These are phyloP conservation scores for Myotis planiceps DNA, from an alignment of 2,797 vertebrate species.

Conservation along the genomic window DNA sequence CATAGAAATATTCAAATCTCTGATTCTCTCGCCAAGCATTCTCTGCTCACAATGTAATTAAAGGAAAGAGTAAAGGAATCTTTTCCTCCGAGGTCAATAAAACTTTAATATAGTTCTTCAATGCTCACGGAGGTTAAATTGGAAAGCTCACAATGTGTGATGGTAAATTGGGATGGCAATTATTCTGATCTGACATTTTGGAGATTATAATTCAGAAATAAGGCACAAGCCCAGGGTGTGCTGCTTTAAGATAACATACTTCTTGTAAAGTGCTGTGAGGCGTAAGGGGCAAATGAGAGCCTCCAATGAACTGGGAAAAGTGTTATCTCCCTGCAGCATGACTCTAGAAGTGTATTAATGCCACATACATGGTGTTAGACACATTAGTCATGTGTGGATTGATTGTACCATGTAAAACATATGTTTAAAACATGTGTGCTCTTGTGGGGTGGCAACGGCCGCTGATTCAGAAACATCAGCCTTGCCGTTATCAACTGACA, in stretches of 20 bases:
- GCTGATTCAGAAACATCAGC: conserved; percentile 53
- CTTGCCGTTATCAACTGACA: conserved; percentile 34
- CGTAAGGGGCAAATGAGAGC: conserved; percentile 73
- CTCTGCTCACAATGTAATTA: neutral
- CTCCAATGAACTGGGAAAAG: conserved; percentile 74
- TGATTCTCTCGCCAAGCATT: neutral
- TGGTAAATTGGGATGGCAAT: conserved; percentile 65
- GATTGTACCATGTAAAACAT: conserved; percentile 77
- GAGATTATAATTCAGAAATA: conserved; percentile 84
- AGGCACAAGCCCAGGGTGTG: conserved; percentile 81
- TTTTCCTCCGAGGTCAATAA: conserved; percentile 66
- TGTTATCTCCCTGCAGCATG: conserved; percentile 78
- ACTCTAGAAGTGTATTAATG: conserved; percentile 20
- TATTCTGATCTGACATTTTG: conserved; percentile 78
- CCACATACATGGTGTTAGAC: neutral
- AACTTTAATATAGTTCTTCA: conserved; percentile 45
- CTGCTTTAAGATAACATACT: conserved; percentile 82
- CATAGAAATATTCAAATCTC: neutral
- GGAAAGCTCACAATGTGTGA: conserved; percentile 53
- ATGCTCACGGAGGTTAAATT: conserved; percentile 63
- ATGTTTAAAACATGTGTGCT: conserved; percentile 72
- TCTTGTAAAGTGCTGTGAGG: conserved; percentile 75
- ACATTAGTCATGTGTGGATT: conserved; percentile 32
- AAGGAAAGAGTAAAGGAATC: neutral
- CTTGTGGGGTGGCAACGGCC: conserved; percentile 47